phyloP scores from a whole-genome alignment of 1,140 invertebrate genomes.

The Drosophila elegans region DNA sequence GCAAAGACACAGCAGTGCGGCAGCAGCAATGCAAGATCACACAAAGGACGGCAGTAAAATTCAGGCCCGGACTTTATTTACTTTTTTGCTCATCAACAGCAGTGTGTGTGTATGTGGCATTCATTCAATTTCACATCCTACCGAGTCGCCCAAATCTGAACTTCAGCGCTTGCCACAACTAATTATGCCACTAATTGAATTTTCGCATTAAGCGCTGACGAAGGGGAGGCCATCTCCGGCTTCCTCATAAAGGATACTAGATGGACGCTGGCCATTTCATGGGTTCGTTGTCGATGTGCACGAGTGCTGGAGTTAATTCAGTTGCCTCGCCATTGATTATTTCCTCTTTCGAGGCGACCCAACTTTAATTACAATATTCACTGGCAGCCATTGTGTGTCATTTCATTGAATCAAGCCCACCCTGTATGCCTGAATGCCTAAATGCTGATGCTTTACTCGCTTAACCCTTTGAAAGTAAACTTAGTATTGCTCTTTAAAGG shows the following conservation, averaged over 20 bases:
- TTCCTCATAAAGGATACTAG: constrained; percentile 32
- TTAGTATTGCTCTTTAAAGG: neutral
- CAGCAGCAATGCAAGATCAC: constrained; percentile 58
- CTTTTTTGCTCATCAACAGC: constrained; percentile 30
- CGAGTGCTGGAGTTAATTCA: constrained; percentile 64
- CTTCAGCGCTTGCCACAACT: constrained; percentile 83
- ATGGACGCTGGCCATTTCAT: constrained; percentile 41
- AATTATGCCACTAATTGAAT: constrained; percentile 83
- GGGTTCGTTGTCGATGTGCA: constrained; percentile 22
- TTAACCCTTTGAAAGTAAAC: constrained; percentile 7
- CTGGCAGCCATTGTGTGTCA: constrained; percentile 34
- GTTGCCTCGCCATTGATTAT: constrained; percentile 72
- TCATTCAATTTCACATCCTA: constrained; percentile 59
- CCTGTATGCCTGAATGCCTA: constrained; percentile 4
- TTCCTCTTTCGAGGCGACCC: constrained; percentile 20
- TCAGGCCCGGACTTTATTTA: constrained; percentile 32
- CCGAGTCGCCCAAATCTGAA: constrained; percentile 66
- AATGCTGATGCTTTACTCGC: constrained; percentile 5
- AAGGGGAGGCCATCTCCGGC: constrained; percentile 24
- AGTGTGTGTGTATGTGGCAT: constrained; percentile 34
- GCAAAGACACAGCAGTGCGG: constrained; percentile 48
- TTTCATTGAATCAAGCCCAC: constrained; percentile 16
- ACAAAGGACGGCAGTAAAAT: constrained; percentile 53
- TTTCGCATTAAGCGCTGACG: constrained; percentile 75
- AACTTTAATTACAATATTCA: constrained; percentile 63